These are phyloP conservation scores for Isichthys henryi DNA, from an alignment of 2,113 vertebrate genomes.

Conservation along the genomic window DNA sequence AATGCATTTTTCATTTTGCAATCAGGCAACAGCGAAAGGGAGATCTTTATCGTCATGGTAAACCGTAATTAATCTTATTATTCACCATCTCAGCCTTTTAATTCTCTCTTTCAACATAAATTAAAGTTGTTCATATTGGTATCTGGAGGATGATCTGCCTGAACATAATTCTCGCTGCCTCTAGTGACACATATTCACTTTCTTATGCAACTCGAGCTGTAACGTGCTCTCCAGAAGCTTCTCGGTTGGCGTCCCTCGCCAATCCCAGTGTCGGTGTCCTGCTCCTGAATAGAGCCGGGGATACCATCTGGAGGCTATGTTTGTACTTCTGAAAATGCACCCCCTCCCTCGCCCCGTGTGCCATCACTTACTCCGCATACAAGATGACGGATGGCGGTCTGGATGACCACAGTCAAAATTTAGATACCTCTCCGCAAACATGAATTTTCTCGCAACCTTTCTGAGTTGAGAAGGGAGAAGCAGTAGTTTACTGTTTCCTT, in stretches of 20 bases:
- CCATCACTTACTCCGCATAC: neutral
- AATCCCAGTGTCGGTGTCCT: neutral
- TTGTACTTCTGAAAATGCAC: neutral
- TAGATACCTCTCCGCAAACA: neutral
- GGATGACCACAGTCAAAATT: neutral
- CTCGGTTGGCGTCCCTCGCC: neutral
- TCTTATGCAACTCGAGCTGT: constrained; percentile 25
- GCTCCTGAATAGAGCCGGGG: neutral
- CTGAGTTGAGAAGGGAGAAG: neutral
- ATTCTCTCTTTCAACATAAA: constrained; percentile 33
- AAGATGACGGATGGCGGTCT: neutral
- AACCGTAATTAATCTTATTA: constrained; percentile 27
- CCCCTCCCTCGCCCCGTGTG: neutral
- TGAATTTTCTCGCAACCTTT: neutral
- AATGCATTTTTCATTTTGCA: constrained; percentile 14
- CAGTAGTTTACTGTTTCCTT: neutral
- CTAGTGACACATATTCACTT: constrained; percentile 27
- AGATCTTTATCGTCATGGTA: constrained; percentile 44
- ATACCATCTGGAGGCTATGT: neutral
- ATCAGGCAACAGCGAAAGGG: constrained; percentile 42
- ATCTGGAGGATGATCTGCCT: constrained; percentile 30
- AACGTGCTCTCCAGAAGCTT: constrained; percentile 28
- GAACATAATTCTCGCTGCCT: constrained; percentile 35
- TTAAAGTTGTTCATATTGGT: constrained; percentile 14
- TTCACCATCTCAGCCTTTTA: constrained; percentile 16